A percentile compares a stretch with the other conserved stretches of the same genome.
Conservation (phyloP, 2,113 vertebrate species). For the Vulpes ferrilata region DNA sequence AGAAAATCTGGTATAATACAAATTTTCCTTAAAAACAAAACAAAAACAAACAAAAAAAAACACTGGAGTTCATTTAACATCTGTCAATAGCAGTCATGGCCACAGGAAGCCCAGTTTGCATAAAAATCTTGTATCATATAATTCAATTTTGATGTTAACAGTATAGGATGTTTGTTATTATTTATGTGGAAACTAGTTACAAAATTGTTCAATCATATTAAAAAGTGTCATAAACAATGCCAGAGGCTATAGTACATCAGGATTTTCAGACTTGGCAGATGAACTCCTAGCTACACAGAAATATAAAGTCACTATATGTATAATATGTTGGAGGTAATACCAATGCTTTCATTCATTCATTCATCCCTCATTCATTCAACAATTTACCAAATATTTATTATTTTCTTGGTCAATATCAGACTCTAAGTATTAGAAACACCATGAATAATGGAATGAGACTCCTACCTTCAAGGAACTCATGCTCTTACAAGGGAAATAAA, state of each 20-base stretch:
- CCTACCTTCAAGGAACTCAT: neutral
- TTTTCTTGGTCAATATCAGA: neutral
- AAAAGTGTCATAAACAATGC: conserved; percentile 26
- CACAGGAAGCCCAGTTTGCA: neutral
- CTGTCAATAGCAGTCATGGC: neutral
- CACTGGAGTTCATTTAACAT: neutral
- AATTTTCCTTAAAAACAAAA: neutral
- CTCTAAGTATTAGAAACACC: neutral
- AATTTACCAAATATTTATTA: neutral
- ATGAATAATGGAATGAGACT: neutral
- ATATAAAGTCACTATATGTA: neutral
- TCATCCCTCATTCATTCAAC: neutral
- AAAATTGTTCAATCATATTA: conserved; percentile 19
- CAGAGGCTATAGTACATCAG: neutral
- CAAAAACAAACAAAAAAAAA: neutral
- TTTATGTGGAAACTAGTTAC: conserved; percentile 46
- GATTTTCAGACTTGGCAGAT: conserved; percentile 2
- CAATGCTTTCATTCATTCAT: neutral
- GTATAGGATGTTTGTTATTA: conserved; percentile 9
- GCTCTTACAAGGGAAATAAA: neutral
- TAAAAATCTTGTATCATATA: conserved; percentile 8
- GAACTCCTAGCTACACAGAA: neutral
- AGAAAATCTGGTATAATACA: neutral
- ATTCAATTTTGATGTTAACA: conserved; percentile 58
- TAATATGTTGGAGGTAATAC: neutral